A percentile compares a stretch with the other conserved stretches of the same genome.
Conservation (phyloP, 2,113 vertebrate species). For the Crypturellus undulatus region DNA sequence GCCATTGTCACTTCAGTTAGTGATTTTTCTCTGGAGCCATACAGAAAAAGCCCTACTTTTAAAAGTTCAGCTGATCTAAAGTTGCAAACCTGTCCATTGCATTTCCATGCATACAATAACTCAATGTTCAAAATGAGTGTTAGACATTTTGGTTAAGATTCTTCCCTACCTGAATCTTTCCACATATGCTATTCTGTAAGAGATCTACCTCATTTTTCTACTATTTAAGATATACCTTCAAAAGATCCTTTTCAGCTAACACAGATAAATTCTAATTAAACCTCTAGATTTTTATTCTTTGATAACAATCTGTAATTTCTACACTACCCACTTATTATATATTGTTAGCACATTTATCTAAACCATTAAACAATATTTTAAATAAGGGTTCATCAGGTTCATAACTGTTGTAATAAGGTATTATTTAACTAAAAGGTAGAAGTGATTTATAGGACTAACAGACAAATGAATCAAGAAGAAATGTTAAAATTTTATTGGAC, state of each 20-base stretch:
- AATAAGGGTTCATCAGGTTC: rapidly evolving
- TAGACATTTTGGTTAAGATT: background rate
- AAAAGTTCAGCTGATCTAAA: background rate
- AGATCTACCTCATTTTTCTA: background rate
- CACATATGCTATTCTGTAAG: background rate
- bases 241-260: background rate
- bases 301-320: background rate
- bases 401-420: background rate
- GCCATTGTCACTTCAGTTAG: background rate
- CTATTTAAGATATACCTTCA: background rate
- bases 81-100: rapidly evolving
- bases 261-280: background rate
- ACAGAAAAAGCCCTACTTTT: background rate
- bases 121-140: background rate
- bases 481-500: background rate
- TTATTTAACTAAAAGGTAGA: background rate
- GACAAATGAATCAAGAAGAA: background rate
- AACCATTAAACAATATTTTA: background rate
- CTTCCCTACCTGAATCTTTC: background rate
- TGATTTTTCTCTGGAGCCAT: rapidly evolving
- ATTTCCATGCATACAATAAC: background rate
- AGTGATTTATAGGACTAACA: background rate
- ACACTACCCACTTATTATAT: background rate
- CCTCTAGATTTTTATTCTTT: background rate
- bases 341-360: background rate